These are phyloP conservation scores for Timema podura DNA, from an alignment of 2,888 invertebrate genomes.

Conservation along the genomic window DNA sequence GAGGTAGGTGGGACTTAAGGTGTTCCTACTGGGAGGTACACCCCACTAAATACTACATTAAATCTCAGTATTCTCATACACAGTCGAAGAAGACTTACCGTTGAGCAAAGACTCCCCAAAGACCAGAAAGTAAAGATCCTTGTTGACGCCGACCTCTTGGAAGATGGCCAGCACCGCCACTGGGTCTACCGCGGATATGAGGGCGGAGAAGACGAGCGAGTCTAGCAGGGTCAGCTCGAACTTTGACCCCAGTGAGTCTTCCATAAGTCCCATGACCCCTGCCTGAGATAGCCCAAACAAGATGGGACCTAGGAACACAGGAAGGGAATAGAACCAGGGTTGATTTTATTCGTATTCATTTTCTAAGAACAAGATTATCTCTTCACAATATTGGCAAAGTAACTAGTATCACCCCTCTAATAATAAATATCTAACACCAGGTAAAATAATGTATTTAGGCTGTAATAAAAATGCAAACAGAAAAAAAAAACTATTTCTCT, in stretches of 20 bases:
- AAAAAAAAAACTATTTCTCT: no score
- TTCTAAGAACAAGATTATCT: background rate
- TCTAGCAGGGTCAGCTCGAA: slow-evolving; percentile 39
- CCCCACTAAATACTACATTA: no score
- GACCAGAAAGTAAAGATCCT: slow-evolving; percentile 57
- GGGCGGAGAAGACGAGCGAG: slow-evolving; percentile 47
- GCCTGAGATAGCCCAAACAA: slow-evolving; percentile 27
- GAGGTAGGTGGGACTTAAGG: no score
- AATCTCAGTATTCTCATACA: no score
- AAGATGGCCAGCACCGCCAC: slow-evolving; percentile 56
- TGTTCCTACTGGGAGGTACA: no score
- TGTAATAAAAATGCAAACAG: no score
- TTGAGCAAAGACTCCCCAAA: slow-evolving; percentile 60
- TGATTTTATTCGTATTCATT: no score
- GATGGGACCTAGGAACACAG: slow-evolving; percentile 27
- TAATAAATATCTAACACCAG: no score
- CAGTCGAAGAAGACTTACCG: slow-evolving; percentile 36
- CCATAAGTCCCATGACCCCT: slow-evolving; percentile 29
- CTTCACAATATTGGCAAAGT: no score
- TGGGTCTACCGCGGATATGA: slow-evolving; percentile 56
- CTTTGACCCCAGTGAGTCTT: background rate
- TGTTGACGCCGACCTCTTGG: slow-evolving; percentile 57
- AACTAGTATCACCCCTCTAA: no score
- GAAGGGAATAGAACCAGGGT: no score
- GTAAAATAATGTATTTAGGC: no score